Evolutionary conservation across 1,140 invertebrate genomes (phyloP).

Genomic region (Rhopalosiphum padi): DNA sequence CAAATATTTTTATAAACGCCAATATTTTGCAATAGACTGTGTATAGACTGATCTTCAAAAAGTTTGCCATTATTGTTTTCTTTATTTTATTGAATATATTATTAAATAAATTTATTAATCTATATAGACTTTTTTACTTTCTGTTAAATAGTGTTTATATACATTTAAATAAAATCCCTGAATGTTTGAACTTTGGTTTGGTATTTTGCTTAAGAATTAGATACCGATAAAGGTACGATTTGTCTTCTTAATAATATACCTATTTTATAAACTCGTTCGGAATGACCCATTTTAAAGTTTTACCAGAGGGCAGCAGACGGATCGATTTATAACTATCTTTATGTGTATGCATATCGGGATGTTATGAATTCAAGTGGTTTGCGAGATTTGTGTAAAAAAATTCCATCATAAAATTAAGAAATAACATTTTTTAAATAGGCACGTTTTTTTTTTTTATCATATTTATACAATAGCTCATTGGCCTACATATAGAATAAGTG

Average conservation of each 20-base stretch:
- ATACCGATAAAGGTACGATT: neutral
- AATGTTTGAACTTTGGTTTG: neutral
- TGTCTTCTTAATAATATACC: neutral
- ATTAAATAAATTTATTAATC: neutral
- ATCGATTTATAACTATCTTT: slow-evolving; percentile 32
- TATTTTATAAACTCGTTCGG: slow-evolving; percentile 1
- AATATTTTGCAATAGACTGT: neutral
- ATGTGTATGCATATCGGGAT: neutral
- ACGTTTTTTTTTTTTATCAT: neutral
- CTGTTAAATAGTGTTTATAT: neutral
- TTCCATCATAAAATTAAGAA: neutral
- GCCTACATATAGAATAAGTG: slow-evolving; percentile 16
- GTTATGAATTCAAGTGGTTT: neutral
- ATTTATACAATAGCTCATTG: slow-evolving; percentile 2
- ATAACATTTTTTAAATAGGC: neutral
- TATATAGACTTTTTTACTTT: neutral
- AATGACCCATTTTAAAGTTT: slow-evolving; percentile 39
- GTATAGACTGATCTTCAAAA: neutral
- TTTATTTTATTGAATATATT: neutral
- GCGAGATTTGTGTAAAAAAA: neutral
- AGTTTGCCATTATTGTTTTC: neutral
- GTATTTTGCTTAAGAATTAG: neutral
- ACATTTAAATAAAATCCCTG: neutral
- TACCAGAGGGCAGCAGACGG: slow-evolving; percentile 22
- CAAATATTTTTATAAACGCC: neutral